Conservation (phyloP, 2,113 vertebrate species). For the Bujurquina vittata region DNA sequence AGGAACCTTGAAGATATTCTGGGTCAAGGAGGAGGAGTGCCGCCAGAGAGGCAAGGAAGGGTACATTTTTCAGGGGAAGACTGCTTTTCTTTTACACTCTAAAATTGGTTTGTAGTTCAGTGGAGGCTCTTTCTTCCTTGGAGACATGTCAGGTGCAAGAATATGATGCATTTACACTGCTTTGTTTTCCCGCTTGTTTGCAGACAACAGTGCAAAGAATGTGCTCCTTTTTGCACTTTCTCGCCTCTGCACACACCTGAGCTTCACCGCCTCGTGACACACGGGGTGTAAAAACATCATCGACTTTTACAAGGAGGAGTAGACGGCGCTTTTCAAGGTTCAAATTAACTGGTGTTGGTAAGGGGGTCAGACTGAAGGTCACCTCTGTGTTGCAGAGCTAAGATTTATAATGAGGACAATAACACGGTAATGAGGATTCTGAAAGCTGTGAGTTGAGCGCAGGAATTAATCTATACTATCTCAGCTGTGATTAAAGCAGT, state of each 20-base stretch:
- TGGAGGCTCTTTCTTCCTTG: not conserved
- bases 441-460: slow-evolving; percentile 28
- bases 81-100: not conserved
- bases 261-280: not conserved
- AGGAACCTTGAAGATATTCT: slow-evolving; percentile 30
- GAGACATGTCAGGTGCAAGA: slow-evolving; percentile 5
- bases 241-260: slow-evolving; percentile 21
- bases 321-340: not conserved
- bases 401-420: slow-evolving; percentile 59
- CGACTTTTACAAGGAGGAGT: not conserved
- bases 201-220: not conserved
- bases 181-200: not conserved
- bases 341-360: slow-evolving; percentile 20
- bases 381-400: slow-evolving; percentile 15
- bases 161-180: not conserved
- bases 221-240: not conserved
- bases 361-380: slow-evolving; percentile 50
- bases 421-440: slow-evolving; percentile 49
- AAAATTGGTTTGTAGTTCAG: slow-evolving; percentile 40
- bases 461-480: slow-evolving; percentile 52
- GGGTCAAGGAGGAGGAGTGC: slow-evolving; percentile 44
- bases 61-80: not conserved
- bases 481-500: slow-evolving; percentile 58
- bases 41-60: slow-evolving; percentile 3
- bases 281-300: slow-evolving; percentile 19